Conservation (phyloP, 2,797 vertebrate genomes). For the Buphagus erythrorhynchus region DNA sequence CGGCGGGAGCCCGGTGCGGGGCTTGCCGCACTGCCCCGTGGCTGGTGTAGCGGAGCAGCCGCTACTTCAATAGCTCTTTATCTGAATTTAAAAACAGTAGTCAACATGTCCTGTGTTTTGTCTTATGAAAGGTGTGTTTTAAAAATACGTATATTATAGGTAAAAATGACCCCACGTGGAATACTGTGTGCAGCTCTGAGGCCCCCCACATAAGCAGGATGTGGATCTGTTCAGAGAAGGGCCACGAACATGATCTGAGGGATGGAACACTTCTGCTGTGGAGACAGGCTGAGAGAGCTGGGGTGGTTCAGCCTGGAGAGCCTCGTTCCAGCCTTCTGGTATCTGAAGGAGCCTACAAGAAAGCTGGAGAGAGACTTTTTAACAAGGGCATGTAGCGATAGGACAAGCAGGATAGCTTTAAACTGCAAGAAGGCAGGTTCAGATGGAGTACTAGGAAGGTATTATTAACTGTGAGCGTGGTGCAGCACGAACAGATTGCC, state of each 20-base stretch:
- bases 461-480: rapidly evolving
- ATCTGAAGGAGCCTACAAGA: background rate
- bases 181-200: background rate
- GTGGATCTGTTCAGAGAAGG: background rate
- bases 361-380: background rate
- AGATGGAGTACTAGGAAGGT: background rate
- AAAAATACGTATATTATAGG: background rate
- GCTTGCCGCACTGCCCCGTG: no score
- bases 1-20: background rate
- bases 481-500: background rate
- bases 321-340: background rate
- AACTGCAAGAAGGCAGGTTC: background rate
- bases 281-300: background rate
- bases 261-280: background rate
- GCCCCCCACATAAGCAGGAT: background rate
- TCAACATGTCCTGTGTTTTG: rapidly evolving
- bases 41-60: no score
- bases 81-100: background rate
- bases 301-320: background rate
- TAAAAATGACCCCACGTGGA: background rate
- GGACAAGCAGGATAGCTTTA: background rate
- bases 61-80: no score
- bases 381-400: background rate
- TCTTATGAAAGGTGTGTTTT: background rate
- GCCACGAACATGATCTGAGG: no score